Evolutionary conservation across 2,888 invertebrate species (phyloP).

Genomic region (Polia nebulosa): DNA sequence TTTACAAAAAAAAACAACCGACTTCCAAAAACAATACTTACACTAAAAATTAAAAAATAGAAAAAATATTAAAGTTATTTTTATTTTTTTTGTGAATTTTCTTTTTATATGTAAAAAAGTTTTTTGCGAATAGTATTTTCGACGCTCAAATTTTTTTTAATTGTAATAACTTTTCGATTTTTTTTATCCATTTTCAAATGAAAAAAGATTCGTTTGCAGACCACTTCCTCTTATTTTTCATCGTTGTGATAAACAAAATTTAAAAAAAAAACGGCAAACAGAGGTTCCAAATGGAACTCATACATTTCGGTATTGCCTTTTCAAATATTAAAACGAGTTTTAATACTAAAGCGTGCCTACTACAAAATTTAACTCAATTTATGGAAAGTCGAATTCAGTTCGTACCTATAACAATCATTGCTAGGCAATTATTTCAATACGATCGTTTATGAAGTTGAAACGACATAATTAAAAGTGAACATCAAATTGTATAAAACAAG

Average conservation of each 20-base stretch:
- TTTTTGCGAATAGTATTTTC: too few relatives aligned
- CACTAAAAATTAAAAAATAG: too few relatives aligned
- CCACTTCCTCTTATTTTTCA: constrained; percentile 2
- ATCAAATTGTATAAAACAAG: constrained; percentile 3
- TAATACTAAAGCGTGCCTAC: constrained; percentile 44
- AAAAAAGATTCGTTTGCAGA: background rate
- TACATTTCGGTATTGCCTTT: constrained; percentile 40
- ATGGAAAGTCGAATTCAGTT: constrained; percentile 41
- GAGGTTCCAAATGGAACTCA: constrained; percentile 45
- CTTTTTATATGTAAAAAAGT: too few relatives aligned
- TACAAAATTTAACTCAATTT: constrained; percentile 52
- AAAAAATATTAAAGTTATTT: too few relatives aligned
- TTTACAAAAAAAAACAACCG: too few relatives aligned
- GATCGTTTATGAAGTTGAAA: constrained; percentile 21
- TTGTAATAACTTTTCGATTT: background rate
- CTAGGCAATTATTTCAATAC: constrained; percentile 35
- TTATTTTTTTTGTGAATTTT: too few relatives aligned
- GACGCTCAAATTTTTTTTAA: too few relatives aligned
- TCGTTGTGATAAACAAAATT: background rate
- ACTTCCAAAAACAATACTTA: too few relatives aligned
- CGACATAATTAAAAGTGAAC: constrained; percentile 42
- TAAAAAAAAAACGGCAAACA: constrained; percentile 10
- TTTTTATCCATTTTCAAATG: background rate
- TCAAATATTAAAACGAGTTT: constrained; percentile 56
- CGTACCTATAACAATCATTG: constrained; percentile 29